Evolutionary conservation across 2,113 vertebrate genomes (phyloP).

Genomic region (Drymodes brunneopygia): DNA sequence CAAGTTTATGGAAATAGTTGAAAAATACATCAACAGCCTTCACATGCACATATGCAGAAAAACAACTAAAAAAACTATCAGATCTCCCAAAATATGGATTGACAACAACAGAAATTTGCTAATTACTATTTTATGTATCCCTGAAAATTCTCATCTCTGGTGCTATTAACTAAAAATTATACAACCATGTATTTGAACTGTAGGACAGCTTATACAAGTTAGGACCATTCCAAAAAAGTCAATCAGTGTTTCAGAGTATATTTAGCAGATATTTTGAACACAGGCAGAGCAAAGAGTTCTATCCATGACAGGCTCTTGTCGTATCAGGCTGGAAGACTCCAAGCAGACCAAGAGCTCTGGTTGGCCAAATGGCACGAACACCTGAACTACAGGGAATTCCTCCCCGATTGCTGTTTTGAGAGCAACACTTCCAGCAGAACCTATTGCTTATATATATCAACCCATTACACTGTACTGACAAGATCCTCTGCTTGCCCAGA

Average conservation of each 20-base stretch:
- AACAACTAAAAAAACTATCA: neutral
- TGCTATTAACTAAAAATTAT: neutral
- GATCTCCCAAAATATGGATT: neutral
- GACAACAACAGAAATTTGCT: neutral
- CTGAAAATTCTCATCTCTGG: neutral
- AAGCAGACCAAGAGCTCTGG: neutral
- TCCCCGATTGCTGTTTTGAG: neutral
- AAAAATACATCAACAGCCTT: neutral
- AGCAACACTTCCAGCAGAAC: neutral
- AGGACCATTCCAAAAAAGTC: conserved; percentile 40
- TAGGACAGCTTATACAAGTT: conserved; percentile 42
- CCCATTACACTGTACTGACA: neutral
- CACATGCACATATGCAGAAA: neutral
- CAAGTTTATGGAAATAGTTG: neutral
- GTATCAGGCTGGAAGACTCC: neutral
- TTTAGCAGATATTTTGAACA: conserved; percentile 59
- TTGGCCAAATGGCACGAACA: neutral
- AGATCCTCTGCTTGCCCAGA: neutral
- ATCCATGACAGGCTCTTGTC: neutral
- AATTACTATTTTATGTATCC: neutral
- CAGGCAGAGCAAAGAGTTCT: neutral
- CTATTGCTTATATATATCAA: neutral
- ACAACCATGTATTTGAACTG: conserved; percentile 13
- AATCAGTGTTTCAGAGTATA: conserved; percentile 34
- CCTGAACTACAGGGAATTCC: neutral